Evolutionary conservation across 2,113 vertebrate genomes (phyloP).

Genomic region (Gallinago undulata): DNA sequence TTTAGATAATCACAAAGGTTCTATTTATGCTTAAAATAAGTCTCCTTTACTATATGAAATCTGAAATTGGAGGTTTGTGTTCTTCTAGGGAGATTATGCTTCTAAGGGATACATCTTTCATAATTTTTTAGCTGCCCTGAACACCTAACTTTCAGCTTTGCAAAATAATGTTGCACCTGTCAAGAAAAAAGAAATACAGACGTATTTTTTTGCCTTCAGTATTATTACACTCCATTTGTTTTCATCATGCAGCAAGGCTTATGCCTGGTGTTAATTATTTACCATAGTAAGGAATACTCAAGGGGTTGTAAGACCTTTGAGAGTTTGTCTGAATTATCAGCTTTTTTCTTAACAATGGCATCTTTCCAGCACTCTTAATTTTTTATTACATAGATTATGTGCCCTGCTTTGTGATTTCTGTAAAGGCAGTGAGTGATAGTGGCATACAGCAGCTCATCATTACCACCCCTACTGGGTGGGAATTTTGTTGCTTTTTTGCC

Average conservation of each 20-base stretch:
- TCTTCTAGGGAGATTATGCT: not conserved
- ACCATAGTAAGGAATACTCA: not conserved
- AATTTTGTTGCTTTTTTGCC: not conserved
- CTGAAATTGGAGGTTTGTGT: not conserved
- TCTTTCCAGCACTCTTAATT: not conserved
- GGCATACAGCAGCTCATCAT: not conserved
- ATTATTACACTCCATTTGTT: not conserved
- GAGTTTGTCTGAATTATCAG: not conserved
- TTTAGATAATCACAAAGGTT: not conserved
- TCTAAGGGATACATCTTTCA: not conserved
- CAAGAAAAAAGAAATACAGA: not conserved
- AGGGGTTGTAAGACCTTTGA: not conserved
- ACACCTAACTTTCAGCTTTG: not conserved
- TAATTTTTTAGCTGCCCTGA: not conserved
- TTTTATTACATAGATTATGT: not conserved
- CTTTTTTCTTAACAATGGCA: not conserved
- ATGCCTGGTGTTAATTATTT: slow-evolving; percentile 6
- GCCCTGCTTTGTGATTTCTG: not conserved
- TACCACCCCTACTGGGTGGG: not conserved
- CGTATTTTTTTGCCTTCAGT: not conserved
- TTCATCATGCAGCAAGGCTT: not conserved
- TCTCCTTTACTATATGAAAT: not conserved
- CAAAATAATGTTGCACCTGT: not conserved
- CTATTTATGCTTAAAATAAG: not conserved
- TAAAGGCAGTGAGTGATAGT: not conserved